Conservation (phyloP, 1,140 invertebrate genomes). For the Acromyrmex echinatior region DNA sequence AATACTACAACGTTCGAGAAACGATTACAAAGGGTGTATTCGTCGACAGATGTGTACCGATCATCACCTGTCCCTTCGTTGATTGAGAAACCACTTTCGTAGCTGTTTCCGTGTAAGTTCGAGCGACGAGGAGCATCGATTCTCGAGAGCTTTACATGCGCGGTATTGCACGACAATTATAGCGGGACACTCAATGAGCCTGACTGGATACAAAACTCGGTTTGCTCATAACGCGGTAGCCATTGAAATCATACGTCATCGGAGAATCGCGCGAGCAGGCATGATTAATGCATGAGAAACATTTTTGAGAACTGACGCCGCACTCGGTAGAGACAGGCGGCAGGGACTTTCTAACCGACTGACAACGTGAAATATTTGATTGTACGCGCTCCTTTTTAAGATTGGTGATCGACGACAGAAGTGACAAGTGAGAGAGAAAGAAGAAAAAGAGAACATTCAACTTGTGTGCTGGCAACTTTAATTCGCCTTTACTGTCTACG, state of each 20-base stretch:
- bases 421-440: constrained; percentile 54
- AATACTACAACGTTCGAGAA: constrained; percentile 22
- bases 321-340: constrained; percentile 57
- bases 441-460: constrained; percentile 27
- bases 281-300: constrained; percentile 84
- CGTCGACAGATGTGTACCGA: constrained; percentile 34
- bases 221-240: constrained; percentile 54
- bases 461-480: constrained; percentile 27
- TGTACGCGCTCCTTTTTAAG: constrained; percentile 77
- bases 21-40: not conserved
- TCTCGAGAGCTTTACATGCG: constrained; percentile 24
- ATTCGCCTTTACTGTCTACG: constrained; percentile 27
- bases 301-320: constrained; percentile 75
- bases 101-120: not conserved
- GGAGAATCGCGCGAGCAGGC: constrained; percentile 68
- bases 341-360: constrained; percentile 80
- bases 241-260: constrained; percentile 68
- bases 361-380: constrained; percentile 79
- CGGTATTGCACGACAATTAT: constrained; percentile 46
- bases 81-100: constrained; percentile 39
- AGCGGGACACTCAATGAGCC: constrained; percentile 41
- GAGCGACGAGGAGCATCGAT: constrained; percentile 6
- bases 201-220: constrained; percentile 35
- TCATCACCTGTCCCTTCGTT: not conserved
- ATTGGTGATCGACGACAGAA: constrained; percentile 76